These are phyloP conservation scores for Antheraea yamamai DNA, from an alignment of 2,888 invertebrate genomes.

Conservation along the genomic window DNA sequence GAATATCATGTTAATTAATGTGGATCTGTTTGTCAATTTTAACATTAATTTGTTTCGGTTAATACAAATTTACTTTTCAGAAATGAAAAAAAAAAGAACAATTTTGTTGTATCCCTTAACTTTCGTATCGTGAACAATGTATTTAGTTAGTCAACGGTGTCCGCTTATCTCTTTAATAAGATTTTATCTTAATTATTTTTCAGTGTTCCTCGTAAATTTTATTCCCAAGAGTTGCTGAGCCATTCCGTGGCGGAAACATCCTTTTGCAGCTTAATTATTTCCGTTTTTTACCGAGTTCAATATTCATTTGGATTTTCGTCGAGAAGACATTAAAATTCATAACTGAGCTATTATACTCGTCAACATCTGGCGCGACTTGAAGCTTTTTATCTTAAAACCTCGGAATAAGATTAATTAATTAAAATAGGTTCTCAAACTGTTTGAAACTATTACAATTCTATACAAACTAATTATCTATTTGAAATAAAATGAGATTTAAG, in stretches of 20 bases:
- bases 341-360: conserved; percentile 70
- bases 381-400: conserved; percentile 66
- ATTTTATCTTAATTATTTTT: conserved; percentile 70
- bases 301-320: conserved; percentile 72
- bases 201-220: conserved; percentile 63
- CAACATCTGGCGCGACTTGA: conserved; percentile 71
- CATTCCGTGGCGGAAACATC: conserved; percentile 64
- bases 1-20: not conserved
- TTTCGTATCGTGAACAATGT: conserved; percentile 19
- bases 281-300: conserved; percentile 69
- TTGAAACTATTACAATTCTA: conserved; percentile 8
- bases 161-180: conserved; percentile 56
- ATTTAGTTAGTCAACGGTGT: conserved; percentile 18
- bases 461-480: conserved; percentile 1
- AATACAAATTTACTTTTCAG: not conserved
- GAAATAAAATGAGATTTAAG: not conserved
- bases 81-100: not conserved
- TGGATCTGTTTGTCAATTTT: not conserved
- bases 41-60: not conserved
- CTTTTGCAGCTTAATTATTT: conserved; percentile 68
- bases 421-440: conserved; percentile 42
- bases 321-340: conserved; percentile 76
- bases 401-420: conserved; percentile 67
- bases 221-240: conserved; percentile 54
- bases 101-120: conserved; percentile 30